phyloP scores from a whole-genome alignment of 2,888 invertebrate species.

The Minunthozetes semirufus region DNA sequence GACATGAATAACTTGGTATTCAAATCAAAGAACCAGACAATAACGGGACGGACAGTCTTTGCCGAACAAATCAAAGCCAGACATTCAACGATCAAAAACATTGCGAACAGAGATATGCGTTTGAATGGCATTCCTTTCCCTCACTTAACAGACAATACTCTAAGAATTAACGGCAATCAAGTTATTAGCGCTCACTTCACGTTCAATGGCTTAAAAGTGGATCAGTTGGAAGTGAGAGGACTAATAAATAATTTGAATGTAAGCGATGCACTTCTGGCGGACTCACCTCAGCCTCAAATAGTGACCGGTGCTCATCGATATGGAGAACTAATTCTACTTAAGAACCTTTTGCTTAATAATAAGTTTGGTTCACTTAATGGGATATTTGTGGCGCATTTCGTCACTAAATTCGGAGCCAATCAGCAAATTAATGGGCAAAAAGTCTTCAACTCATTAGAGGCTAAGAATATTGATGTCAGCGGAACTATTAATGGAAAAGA shows the following conservation, averaged over 20 bases:
- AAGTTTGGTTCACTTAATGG: slow-evolving; percentile 24
- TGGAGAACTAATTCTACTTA: not conserved
- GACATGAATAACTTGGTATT: not conserved
- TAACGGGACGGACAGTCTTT: not conserved
- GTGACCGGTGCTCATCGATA: slow-evolving; percentile 27
- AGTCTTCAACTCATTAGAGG: slow-evolving; percentile 3
- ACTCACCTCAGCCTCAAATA: not conserved
- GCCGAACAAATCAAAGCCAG: not conserved
- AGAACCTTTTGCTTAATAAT: not conserved
- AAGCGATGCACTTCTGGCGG: not conserved
- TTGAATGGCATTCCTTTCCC: slow-evolving; percentile 9
- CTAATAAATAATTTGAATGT: slow-evolving; percentile 12
- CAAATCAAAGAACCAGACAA: slow-evolving; percentile 14
- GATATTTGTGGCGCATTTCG: slow-evolving; percentile 14
- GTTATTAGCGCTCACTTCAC: slow-evolving; percentile 7
- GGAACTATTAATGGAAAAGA: slow-evolving; percentile 21
- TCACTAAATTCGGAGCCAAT: not conserved
- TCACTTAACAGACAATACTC: not conserved
- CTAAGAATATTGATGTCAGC: slow-evolving; percentile 1
- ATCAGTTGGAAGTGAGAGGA: not conserved
- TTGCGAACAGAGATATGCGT: slow-evolving; percentile 1
- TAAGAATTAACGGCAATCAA: slow-evolving; percentile 25
- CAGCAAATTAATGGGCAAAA: slow-evolving; percentile 25
- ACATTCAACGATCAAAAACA: not conserved
- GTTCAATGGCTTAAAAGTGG: not conserved